Base-by-base conservation (phyloP, 2,797 vertebrate species). In the Hemitrygon akajei region DNA sequence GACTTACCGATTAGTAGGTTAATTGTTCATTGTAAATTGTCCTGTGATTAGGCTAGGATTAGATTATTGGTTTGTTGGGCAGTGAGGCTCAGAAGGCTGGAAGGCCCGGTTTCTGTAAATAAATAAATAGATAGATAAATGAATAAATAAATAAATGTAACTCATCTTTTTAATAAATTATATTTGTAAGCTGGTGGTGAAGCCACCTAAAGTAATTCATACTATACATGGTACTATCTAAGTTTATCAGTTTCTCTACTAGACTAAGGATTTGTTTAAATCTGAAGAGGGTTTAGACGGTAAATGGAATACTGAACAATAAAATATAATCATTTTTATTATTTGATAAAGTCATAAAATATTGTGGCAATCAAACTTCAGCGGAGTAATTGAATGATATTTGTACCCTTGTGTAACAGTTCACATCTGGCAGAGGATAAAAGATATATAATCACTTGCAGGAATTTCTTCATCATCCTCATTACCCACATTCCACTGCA, bases 331-430 rank as follows among this genome's bases (percentile, higher is more conserved):
- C 37, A 75, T 40, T 16, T 56, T 56, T 76, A 93, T 93, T 73
- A 11, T 75, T 75, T 47, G 91, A 93, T 93, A 56, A 30, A 27
- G 18, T 69, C 89, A 73, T 93, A 71, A 93, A 76, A 75, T 76
- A 93, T 93, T 93, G 37, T 30, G 3, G 37, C 27, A 56, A 76
- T 93, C 91, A 73, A 75, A 40, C 6, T 27, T 93, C 47, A 69
- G 47, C 2, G 30, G 69, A 92, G 40, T 47, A 75, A 22, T 92
- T 75, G 30, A 73, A 92, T 75, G 37, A 75, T 56, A 92, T 75
- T 75, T 71, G 47, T 37, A 76, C 71, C 47, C 71, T 75, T 91
- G 27, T 56, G 69, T 75, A 93, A 73, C 5, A 30, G 37, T 93
- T 75, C 71, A 76, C 91, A 93, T 75, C 40, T 93, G 91, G 71